Evolutionary conservation across 2,888 invertebrate species (phyloP).

Genomic region (Adineta ricciae): DNA sequence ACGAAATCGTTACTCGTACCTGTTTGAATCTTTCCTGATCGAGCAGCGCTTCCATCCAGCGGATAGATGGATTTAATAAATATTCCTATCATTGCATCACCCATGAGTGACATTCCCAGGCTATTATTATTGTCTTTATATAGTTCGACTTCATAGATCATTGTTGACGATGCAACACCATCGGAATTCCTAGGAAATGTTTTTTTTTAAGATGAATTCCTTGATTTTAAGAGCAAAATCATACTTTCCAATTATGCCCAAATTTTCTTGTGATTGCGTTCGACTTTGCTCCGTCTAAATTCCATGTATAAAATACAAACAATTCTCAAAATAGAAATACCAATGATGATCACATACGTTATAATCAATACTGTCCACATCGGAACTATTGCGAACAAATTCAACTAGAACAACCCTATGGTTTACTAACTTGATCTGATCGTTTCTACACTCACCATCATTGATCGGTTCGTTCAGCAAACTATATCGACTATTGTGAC

Average conservation of each 20-base stretch:
- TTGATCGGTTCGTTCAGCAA: not conserved
- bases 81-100: not conserved
- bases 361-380: not conserved
- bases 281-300: not conserved
- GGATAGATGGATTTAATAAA: not conserved
- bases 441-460: not conserved
- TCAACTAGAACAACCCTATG: not conserved
- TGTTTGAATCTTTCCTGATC: not conserved
- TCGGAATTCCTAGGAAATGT: not conserved
- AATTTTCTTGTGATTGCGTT: slow-evolving; percentile 7
- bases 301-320: not conserved
- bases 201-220: not conserved
- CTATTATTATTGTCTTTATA: slow-evolving; percentile 10
- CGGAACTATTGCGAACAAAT: not conserved
- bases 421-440: no score
- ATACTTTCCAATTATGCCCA: not conserved
- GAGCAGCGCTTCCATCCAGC: not conserved
- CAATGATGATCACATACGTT: not conserved
- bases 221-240: not conserved
- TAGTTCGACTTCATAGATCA: not conserved
- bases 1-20: not conserved
- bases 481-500: not conserved
- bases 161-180: not conserved
- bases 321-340: not conserved
- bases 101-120: not conserved